phyloP scores from a whole-genome alignment of 2,113 vertebrate genomes.

The Microtus montanus region DNA sequence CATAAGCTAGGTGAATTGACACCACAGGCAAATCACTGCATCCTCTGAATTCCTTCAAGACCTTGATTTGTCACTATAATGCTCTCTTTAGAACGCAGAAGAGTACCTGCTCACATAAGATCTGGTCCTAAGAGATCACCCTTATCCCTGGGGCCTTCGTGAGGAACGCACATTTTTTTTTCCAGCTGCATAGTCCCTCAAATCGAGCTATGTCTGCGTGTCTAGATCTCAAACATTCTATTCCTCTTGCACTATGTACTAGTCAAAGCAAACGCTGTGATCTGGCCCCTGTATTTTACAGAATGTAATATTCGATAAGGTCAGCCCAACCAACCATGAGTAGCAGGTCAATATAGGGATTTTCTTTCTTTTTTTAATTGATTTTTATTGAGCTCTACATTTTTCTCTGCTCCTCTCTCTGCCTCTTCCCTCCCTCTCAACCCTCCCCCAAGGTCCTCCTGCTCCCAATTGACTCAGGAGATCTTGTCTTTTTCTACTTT shows the following conservation, averaged over 20 bases:
- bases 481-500: too few species aligned
- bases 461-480: too few species aligned
- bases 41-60: not conserved
- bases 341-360: not conserved
- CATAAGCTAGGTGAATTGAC: not conserved
- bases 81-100: not conserved
- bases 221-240: not conserved
- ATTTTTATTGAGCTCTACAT: too few species aligned
- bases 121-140: not conserved
- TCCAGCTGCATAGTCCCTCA: not conserved
- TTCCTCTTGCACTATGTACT: not conserved
- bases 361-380: not conserved
- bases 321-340: not conserved
- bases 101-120: not conserved
- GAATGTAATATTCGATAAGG: not conserved
- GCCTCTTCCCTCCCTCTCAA: too few species aligned
- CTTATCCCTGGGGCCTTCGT: not conserved
- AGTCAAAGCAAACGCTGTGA: not conserved
- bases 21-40: not conserved
- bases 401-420: too few species aligned
- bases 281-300: not conserved
- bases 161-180: not conserved
- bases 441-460: too few species aligned
- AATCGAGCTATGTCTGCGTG: not conserved
- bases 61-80: not conserved